Evolutionary conservation across 2,888 invertebrate species (phyloP), one percentile per base, ranked within the genome.

Genomic region (Morpho achilles): DNA sequence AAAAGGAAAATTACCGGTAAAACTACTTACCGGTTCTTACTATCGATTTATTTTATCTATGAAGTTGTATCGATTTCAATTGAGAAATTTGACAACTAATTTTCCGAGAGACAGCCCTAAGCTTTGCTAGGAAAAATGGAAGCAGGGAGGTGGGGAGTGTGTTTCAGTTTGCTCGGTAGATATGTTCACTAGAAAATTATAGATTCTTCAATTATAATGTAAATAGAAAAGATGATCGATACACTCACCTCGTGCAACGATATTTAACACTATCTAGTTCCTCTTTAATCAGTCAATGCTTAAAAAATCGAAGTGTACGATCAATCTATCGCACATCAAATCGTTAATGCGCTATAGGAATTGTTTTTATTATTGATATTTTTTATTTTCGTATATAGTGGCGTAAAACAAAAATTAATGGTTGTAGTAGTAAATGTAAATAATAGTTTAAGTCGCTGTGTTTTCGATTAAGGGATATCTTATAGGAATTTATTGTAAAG

Each of bases 341-440:
- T 69, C 62, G 67, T 56, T 71, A 68, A 69, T 76, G 76, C 79
- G 75, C 71, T 74, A 66, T 75, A 74, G 67, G 66, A 68, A 66
- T 74, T 81, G 78, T 80, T 78, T 75, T 71, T 77, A 75, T 72
- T 77, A 77, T 76, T 76, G 73, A 76, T 74, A 76, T 77, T 76
- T 74, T 72, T 65, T 69, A 73, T 73, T 72, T 66, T 62, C 32
- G 50, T 46, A 7, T 48, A 16, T 52, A 52, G 22, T 32, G 23
- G 41, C 50, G 49, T 16, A 57, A 60, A 56, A 61, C 50, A 53
- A 65, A 63, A 58, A 56, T 57, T 62, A 60, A 54, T 50, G 48
- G 41, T 22, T 43, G 10, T 7, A 40, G 40, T 32, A 53, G 40
- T n/a, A 39, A 48, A n/a, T 9, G n/a, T 43, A 61, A 61, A 55